These are phyloP conservation scores for Ophraella communa DNA, from an alignment of 2,888 invertebrate genomes.

Conservation along the genomic window DNA sequence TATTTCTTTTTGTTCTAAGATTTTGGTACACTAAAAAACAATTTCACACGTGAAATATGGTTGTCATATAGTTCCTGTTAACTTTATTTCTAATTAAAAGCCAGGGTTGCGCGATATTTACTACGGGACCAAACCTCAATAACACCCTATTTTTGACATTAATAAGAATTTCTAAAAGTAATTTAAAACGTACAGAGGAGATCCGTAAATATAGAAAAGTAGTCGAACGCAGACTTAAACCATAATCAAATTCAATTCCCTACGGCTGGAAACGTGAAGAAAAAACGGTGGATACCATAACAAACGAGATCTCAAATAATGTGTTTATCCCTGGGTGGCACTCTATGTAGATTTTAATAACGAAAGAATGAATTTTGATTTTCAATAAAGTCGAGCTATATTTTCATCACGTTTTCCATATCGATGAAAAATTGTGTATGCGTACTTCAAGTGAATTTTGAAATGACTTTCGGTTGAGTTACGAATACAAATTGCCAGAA, in stretches of 20 bases:
- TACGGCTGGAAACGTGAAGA: conserved; percentile 29
- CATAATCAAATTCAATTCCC: conserved; percentile 47
- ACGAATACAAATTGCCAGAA: conserved; percentile 3
- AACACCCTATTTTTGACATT: conserved; percentile 3
- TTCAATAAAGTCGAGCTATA: conserved; percentile 53
- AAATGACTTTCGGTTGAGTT: conserved; percentile 13
- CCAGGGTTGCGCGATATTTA: background rate
- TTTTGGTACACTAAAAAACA: too few relatives aligned
- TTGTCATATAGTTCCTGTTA: background rate
- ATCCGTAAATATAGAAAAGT: conserved; percentile 16
- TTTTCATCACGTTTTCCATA: conserved; percentile 54
- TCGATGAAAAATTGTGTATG: conserved; percentile 34
- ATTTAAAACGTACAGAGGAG: conserved; percentile 19
- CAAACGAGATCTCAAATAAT: conserved; percentile 45
- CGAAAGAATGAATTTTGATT: conserved; percentile 60
- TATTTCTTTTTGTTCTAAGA: too few relatives aligned
- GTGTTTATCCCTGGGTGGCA: conserved; percentile 54
- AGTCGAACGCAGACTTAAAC: conserved; percentile 1
- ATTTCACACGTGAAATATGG: too few relatives aligned
- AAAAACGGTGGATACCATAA: conserved; percentile 36
- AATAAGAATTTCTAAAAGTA: conserved; percentile 13
- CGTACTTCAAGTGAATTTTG: conserved; percentile 31
- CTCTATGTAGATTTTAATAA: conserved; percentile 57
- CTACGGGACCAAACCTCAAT: background rate
- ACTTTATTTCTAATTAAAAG: background rate